Base-by-base conservation (phyloP, 2,888 invertebrate genomes). In the Zygothrica quintamaculata region DNA sequence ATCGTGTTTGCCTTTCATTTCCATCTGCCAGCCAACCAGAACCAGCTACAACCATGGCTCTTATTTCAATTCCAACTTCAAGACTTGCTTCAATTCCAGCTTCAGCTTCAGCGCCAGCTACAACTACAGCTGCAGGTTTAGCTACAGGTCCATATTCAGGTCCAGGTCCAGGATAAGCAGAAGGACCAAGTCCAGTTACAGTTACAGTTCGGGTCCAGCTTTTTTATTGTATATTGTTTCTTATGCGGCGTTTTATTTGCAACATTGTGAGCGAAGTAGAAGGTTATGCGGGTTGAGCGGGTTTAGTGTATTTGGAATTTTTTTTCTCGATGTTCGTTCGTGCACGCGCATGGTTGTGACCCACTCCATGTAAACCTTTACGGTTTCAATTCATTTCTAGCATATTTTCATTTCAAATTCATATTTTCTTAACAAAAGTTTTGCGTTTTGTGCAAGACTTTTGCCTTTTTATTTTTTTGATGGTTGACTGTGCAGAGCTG, bases 1-100 rank as follows among this genome's bases (percentile, higher is more conserved):
- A 85, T 84, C 77, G 85, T 85, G 80, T 84, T 85, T 84, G 85
- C 84, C 76, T 84, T 84, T 85, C 85, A 84, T 84, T 85, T 84
- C 84, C 84, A 84, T 81, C 81, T 76, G 75, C 76, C 76, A 82
- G 46, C 47, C 50, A 55, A 60, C 52, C 56, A 65, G 59, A 67
- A 59, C 44, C 18, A 22, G 46, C 57, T 67, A 12, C 59, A 25
- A 33, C 44, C n/a, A n/a, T n/a, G n/a, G n/a, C n/a, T n/a, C n/a
- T n/a, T n/a, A n/a, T n/a, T 40, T 26, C 29, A 50, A 25, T 43
- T 40, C 31, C 36, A 29, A 26, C 51, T 50, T 22, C n/a, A 12
- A 22, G 51, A 57, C 34, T 53, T 52, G 34, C 47, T 65, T 43
- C 48, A 40, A 42, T 55, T 42, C 56, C 18, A 59, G 43, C 16